A percentile compares a stretch with the other conserved stretches of the same genome.
Evolutionary conservation across 2,888 invertebrate genomes (phyloP).

Genomic region (Acronicta leporina): DNA sequence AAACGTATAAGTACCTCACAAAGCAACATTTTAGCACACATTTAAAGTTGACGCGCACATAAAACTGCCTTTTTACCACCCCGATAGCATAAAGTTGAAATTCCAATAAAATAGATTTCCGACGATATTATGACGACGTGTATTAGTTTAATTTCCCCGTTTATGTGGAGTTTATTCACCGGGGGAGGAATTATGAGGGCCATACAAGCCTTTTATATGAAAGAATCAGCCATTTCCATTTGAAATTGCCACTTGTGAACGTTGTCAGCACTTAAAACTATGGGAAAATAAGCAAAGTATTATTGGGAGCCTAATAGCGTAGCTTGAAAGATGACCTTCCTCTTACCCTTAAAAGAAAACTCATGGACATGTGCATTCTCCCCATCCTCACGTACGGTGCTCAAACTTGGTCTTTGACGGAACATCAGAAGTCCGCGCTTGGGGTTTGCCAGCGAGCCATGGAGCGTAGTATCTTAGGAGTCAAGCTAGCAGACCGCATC

Average conservation of each 20-base stretch:
- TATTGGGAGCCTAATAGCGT: no score
- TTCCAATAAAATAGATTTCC: slow-evolving; percentile 58
- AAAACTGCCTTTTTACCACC: slow-evolving; percentile 59
- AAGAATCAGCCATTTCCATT: slow-evolving; percentile 73
- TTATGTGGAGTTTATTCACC: slow-evolving; percentile 66
- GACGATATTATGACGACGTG: slow-evolving; percentile 53
- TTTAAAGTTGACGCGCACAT: slow-evolving; percentile 52
- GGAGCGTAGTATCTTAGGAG: no score
- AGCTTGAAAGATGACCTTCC: no score
- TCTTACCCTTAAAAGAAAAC: no score
- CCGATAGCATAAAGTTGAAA: slow-evolving; percentile 58
- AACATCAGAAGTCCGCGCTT: no score
- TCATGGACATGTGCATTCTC: no score
- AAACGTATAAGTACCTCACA: slow-evolving; percentile 23
- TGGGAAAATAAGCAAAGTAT: no score
- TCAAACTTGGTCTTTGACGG: no score
- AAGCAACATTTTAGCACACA: slow-evolving; percentile 44
- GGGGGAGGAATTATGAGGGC: slow-evolving; percentile 64
- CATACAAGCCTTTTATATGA: slow-evolving; percentile 69
- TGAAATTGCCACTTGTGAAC: slow-evolving; percentile 69
- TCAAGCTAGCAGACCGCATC: no score
- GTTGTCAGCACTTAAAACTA: slow-evolving; percentile 54
- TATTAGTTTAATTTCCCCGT: slow-evolving; percentile 70
- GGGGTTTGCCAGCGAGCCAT: no score
- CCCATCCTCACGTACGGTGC: no score